phyloP scores from a whole-genome alignment of 2,797 vertebrate species.

The Lagodon rhomboides region DNA sequence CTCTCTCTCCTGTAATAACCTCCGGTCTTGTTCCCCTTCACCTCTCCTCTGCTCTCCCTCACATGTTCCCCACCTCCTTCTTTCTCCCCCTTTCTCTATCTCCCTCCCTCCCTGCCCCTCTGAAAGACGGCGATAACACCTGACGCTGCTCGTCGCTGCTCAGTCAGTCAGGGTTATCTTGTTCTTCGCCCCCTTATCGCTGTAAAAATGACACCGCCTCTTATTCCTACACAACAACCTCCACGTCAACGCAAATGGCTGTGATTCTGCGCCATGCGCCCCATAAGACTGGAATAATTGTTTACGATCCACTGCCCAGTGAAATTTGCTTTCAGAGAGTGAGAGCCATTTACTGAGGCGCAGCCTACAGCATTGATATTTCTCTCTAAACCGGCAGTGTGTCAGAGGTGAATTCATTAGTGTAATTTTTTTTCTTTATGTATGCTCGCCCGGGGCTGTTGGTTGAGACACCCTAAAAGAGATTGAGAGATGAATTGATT shows the following conservation, averaged over 20 bases:
- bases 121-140: slow-evolving; percentile 72
- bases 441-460: slow-evolving; percentile 12
- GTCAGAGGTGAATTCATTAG: slow-evolving; percentile 49
- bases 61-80: background rate
- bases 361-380: slow-evolving; percentile 50
- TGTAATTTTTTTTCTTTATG: slow-evolving; percentile 29
- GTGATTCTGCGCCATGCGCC: slow-evolving; percentile 30
- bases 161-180: slow-evolving; percentile 81
- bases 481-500: slow-evolving; percentile 37
- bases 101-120: slow-evolving; percentile 27
- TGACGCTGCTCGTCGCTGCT: slow-evolving; percentile 36
- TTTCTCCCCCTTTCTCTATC: background rate
- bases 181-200: slow-evolving; percentile 74
- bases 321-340: slow-evolving; percentile 59
- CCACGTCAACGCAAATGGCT: slow-evolving; percentile 41
- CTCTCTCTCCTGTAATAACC: slow-evolving; percentile 22
- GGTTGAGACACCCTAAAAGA: slow-evolving; percentile 43
- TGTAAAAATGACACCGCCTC: slow-evolving; percentile 77
- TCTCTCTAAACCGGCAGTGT: slow-evolving; percentile 32
- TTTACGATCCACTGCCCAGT: slow-evolving; percentile 55
- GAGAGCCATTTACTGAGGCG: slow-evolving; percentile 34
- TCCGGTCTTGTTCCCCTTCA: background rate
- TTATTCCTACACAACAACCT: slow-evolving; percentile 68
- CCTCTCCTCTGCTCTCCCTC: background rate
- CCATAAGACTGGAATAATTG: slow-evolving; percentile 56